These are phyloP conservation scores for Larimichthys crocea DNA, from an alignment of 2,113 vertebrate species.

Conservation along the genomic window DNA sequence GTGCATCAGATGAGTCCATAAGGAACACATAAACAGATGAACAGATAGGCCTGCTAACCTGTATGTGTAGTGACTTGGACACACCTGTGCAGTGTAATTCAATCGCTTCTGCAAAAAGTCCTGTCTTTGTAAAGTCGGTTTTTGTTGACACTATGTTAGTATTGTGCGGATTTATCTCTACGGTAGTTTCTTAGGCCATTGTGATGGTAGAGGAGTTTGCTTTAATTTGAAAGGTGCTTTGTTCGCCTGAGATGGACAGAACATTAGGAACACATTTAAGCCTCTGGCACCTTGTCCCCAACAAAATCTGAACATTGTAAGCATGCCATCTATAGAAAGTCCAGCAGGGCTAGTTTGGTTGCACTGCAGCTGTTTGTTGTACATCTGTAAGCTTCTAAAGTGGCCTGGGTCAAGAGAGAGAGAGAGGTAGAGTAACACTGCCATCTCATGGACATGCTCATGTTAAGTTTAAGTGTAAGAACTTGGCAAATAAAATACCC, in stretches of 20 bases:
- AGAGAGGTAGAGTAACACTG: slow-evolving; percentile 36
- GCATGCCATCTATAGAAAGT: background rate
- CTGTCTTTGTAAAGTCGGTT: background rate
- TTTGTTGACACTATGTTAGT: background rate
- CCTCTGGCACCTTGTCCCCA: background rate
- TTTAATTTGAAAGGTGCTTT: background rate
- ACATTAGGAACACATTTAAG: background rate
- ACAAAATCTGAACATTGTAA: background rate
- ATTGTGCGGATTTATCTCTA: background rate
- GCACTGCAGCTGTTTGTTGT: too few species aligned
- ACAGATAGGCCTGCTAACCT: slow-evolving; percentile 5
- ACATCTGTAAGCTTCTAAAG: background rate
- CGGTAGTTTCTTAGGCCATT: background rate
- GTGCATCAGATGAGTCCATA: slow-evolving; percentile 2
- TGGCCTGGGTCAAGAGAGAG: background rate
- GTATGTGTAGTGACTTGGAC: background rate
- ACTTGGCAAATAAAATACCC: background rate
- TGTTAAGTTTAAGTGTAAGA: background rate
- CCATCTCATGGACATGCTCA: slow-evolving; percentile 62
- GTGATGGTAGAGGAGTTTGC: background rate
- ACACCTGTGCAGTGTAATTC: background rate
- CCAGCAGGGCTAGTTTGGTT: too few species aligned
- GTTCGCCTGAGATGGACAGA: background rate
- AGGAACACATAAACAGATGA: slow-evolving; percentile 8
- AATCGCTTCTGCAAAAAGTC: background rate